A percentile compares a stretch with the other conserved stretches of the same genome.
These are phyloP conservation scores for Porites lutea DNA, from an alignment of 64 coral and sea anemone genomes.

Conservation along the genomic window DNA sequence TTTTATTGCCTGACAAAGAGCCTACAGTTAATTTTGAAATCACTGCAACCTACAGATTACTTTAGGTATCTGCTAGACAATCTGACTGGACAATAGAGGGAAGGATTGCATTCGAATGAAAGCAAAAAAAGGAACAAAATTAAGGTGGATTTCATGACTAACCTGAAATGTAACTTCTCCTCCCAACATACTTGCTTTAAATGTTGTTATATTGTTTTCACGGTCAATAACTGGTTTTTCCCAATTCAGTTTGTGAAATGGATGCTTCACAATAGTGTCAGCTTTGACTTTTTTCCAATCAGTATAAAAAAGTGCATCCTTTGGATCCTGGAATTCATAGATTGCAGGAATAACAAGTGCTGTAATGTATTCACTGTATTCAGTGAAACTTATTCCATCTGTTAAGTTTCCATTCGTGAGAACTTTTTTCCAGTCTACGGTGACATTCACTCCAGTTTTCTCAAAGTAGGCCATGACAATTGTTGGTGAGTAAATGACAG, in stretches of 20 bases:
- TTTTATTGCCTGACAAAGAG: too few relatives aligned
- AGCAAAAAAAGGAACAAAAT: too few relatives aligned
- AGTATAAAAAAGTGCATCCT: constrained; percentile 22
- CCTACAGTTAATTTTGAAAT: too few relatives aligned
- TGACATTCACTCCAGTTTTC: neutral
- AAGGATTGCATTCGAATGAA: too few relatives aligned
- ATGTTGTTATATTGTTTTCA: constrained; percentile 42
- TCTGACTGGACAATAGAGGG: too few relatives aligned
- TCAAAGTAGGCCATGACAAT: constrained; percentile 59
- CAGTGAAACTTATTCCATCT: constrained; percentile 9
- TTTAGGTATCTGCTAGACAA: too few relatives aligned
- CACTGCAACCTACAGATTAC: too few relatives aligned
- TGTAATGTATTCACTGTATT: neutral
- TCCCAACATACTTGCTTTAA: constrained; percentile 27
- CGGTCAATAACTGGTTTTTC: neutral
- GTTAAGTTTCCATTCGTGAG: neutral
- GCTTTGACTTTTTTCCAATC: neutral
- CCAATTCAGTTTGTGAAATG: constrained; percentile 7
- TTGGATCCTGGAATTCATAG: constrained; percentile 72
- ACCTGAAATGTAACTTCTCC: constrained; percentile 40
- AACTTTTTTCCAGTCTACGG: neutral
- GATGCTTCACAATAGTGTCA: neutral
- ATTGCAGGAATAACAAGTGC: constrained; percentile 56
- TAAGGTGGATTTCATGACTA: neutral
- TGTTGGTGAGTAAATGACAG: constrained; percentile 43